Evolutionary conservation across 2,797 vertebrate species (phyloP).

Genomic region (Poeciliopsis paucimaculata): DNA sequence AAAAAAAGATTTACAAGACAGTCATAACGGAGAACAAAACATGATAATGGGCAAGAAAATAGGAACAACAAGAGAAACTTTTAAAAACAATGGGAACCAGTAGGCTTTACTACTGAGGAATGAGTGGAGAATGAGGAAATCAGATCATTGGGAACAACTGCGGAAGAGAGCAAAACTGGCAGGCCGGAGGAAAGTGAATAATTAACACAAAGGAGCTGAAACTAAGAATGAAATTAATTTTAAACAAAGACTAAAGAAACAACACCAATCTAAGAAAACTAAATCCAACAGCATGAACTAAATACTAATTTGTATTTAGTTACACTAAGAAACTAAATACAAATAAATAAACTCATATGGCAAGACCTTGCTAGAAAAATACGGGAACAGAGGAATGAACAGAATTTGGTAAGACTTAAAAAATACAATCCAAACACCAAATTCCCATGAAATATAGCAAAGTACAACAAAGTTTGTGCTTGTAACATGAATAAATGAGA

Average conservation of each 20-base stretch:
- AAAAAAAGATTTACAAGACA: neutral
- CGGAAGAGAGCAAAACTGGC: neutral
- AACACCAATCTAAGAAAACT: neutral
- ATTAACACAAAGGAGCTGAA: neutral
- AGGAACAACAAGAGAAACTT: neutral
- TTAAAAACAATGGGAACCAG: neutral
- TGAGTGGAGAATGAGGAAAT: neutral
- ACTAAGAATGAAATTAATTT: neutral
- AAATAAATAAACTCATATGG: neutral
- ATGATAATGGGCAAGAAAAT: neutral
- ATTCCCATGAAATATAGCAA: neutral
- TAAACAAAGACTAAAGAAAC: neutral
- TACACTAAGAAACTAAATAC: neutral
- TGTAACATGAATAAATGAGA: neutral
- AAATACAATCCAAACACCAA: neutral
- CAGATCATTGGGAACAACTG: neutral
- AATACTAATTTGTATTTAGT: no score
- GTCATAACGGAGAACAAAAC: neutral
- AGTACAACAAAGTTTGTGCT: neutral
- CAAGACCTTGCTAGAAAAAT: neutral
- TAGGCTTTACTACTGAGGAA: neutral
- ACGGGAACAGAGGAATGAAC: neutral
- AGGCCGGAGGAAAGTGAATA: neutral
- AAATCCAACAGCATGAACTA: neutral
- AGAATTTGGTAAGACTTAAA: neutral